These are phyloP conservation scores for Mythimna pallens DNA, from an alignment of 2,888 invertebrate species.

Conservation along the genomic window DNA sequence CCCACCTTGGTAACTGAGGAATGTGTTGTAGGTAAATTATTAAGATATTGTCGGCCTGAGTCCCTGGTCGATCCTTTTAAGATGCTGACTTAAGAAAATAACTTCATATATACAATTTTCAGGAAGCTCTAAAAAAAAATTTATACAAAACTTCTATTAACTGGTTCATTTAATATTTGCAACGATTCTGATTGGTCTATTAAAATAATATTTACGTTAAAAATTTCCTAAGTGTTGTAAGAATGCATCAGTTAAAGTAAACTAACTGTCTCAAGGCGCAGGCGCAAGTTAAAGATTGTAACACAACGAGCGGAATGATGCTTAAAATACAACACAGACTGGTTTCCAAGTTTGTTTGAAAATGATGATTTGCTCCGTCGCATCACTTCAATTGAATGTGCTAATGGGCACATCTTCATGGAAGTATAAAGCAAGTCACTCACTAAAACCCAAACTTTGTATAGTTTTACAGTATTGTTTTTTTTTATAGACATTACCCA, in stretches of 20 bases:
- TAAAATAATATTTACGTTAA: slow-evolving; percentile 55
- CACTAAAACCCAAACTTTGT: not conserved
- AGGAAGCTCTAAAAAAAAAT: not conserved
- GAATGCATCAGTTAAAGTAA: slow-evolving; percentile 63
- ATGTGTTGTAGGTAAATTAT: slow-evolving; percentile 79
- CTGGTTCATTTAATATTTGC: slow-evolving; percentile 43
- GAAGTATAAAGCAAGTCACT: not conserved
- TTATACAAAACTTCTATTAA: slow-evolving; percentile 1
- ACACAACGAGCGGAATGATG: slow-evolving; percentile 36
- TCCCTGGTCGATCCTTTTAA: slow-evolving; percentile 59
- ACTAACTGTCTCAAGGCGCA: slow-evolving; percentile 60
- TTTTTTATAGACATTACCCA: no score
- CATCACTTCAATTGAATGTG: slow-evolving; percentile 11
- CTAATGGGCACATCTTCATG: slow-evolving; percentile 3
- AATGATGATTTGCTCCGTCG: slow-evolving; percentile 19
- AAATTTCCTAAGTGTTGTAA: slow-evolving; percentile 62
- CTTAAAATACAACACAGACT: slow-evolving; percentile 8
- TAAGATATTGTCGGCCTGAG: slow-evolving; percentile 68
- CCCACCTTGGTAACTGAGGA: slow-evolving; percentile 77
- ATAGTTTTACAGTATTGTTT: no score
- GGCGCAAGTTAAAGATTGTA: slow-evolving; percentile 44
- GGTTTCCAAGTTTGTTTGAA: slow-evolving; percentile 8
- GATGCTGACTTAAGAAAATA: not conserved
- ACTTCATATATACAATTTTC: not conserved
- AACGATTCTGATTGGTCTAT: slow-evolving; percentile 25